A percentile compares a stretch with the other conserved stretches of the same genome.
These are phyloP conservation scores for Drosophila kambysellisi DNA, from an alignment of 2,888 invertebrate species.

Conservation along the genomic window DNA sequence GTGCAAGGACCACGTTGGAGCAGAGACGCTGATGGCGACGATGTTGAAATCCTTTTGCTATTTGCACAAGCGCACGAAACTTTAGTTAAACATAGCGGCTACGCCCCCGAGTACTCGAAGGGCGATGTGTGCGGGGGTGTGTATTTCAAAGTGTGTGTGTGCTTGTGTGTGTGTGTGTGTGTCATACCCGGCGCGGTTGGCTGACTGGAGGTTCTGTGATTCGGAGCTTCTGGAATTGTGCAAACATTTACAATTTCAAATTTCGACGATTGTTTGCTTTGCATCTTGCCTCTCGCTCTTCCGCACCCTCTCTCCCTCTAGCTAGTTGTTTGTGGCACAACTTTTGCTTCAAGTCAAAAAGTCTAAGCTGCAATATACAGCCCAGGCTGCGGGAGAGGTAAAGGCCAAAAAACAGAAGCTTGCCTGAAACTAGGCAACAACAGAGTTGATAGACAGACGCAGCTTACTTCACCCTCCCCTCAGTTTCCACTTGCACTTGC, in stretches of 20 bases:
- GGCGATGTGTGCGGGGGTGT: background rate
- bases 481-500: background rate
- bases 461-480: background rate
- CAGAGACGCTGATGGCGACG: constrained; percentile 46
- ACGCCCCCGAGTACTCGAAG: constrained; percentile 53
- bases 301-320: background rate
- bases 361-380: constrained; percentile 57
- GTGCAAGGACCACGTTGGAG: constrained; percentile 47
- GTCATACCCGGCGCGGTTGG: constrained; percentile 27
- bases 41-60: constrained; percentile 65
- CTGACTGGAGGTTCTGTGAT: constrained; percentile 49
- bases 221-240: constrained; percentile 57
- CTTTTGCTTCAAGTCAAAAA: constrained; percentile 64
- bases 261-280: constrained; percentile 71
- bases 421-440: constrained; percentile 31
- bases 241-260: constrained; percentile 80
- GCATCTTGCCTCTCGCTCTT: constrained; percentile 30
- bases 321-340: constrained; percentile 29
- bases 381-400: background rate
- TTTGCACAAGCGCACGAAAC: constrained; percentile 74
- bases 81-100: constrained; percentile 72
- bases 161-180: background rate
- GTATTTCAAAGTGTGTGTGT: background rate
- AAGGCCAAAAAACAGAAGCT: constrained; percentile 13
- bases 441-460: constrained; percentile 25